A percentile compares a stretch with the other conserved stretches of the same genome.
phyloP scores from a whole-genome alignment of 2,888 invertebrate species.

The Thysanoteuthis rhombus region DNA sequence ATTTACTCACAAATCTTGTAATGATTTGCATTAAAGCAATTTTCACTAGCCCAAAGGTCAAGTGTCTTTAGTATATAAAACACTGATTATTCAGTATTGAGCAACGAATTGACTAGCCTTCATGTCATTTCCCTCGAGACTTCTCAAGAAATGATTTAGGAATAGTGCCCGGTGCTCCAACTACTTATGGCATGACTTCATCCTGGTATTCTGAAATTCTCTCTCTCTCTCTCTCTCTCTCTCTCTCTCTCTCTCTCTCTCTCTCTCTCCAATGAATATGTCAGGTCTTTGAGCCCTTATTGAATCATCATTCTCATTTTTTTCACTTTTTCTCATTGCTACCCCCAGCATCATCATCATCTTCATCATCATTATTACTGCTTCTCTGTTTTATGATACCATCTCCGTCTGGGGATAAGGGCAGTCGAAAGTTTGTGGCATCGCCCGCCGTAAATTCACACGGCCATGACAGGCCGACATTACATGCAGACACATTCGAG shows the following conservation, averaged over 20 bases:
- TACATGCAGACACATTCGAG: not conserved
- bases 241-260: not conserved
- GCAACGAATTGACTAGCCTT: no score
- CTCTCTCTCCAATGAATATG: not conserved
- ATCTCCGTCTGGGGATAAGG: slow-evolving; percentile 1
- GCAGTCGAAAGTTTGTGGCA: not conserved
- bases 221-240: not conserved
- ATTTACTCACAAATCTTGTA: no score
- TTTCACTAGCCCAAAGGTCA: no score
- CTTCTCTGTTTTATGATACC: not conserved
- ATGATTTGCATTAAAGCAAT: no score
- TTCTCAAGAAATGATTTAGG: no score
- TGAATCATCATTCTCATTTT: not conserved
- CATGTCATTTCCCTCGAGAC: no score
- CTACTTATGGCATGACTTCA: no score
- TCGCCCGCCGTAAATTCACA: not conserved
- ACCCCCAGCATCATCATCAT: not conserved
- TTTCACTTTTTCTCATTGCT: not conserved
- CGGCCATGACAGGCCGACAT: not conserved
- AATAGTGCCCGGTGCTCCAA: no score
- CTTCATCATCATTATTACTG: not conserved
- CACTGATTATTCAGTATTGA: no score
- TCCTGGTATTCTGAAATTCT: no score
- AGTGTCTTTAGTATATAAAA: no score
- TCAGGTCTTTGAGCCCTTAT: not conserved